phyloP scores from a whole-genome alignment of 2,888 invertebrate species.

The Litoditis marina region DNA sequence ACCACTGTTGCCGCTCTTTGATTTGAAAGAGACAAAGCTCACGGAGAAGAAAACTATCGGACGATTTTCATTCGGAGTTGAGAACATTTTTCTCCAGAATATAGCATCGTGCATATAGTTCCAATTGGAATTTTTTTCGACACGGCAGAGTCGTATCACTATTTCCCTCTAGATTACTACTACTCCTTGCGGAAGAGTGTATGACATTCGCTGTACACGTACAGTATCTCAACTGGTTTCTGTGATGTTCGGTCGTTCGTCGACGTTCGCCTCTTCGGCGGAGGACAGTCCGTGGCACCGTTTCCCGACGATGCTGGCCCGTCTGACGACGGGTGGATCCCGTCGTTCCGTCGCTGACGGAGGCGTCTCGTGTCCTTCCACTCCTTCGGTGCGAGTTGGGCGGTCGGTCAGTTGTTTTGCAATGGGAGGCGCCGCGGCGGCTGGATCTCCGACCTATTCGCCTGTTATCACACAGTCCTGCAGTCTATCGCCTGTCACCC shows the following conservation, averaged over 20 bases:
- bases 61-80: not conserved
- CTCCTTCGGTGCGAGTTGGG: not conserved
- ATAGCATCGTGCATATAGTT: not conserved
- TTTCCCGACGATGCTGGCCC: conserved; percentile 26
- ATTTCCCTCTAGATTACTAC: too few species aligned
- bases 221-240: too few species aligned
- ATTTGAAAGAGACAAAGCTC: too few species aligned
- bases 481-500: conserved; percentile 29
- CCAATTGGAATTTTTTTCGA: too few species aligned
- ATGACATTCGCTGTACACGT: too few species aligned
- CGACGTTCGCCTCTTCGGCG: conserved; percentile 15
- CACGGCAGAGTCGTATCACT: too few species aligned
- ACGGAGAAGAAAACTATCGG: not conserved
- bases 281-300: conserved; percentile 20
- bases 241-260: conserved; percentile 14
- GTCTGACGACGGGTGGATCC: conserved; percentile 13
- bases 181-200: too few species aligned
- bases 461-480: not conserved
- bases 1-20: too few species aligned
- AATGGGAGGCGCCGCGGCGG: too few species aligned
- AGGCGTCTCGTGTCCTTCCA: too few species aligned
- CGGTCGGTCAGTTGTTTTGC: conserved; percentile 28
- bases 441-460: too few species aligned
- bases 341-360: not conserved
- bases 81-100: not conserved